Conservation (phyloP, 2,888 invertebrate genomes). For the Lamellibrachia satsuma region DNA sequence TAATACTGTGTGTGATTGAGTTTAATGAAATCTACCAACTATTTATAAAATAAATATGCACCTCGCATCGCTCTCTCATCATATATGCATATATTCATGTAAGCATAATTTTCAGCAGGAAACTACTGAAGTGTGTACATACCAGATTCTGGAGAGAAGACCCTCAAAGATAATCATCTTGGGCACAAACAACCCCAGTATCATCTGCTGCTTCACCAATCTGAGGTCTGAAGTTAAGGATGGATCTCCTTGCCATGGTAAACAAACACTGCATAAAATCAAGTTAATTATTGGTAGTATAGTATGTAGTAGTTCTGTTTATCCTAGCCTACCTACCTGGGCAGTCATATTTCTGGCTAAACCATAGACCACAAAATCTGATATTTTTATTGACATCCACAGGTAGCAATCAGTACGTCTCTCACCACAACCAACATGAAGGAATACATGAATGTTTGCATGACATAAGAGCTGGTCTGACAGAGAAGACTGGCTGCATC, state of each 20-base stretch:
- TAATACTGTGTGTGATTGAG: too few species aligned
- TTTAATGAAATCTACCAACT: too few species aligned
- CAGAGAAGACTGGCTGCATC: not conserved
- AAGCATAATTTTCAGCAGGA: not conserved
- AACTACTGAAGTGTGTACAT: not conserved
- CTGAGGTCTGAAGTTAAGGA: not conserved
- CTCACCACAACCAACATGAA: not conserved
- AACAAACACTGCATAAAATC: not conserved
- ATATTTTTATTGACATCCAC: too few species aligned
- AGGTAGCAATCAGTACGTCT: not conserved
- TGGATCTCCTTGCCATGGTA: not conserved
- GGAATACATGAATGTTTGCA: not conserved
- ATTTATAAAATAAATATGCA: too few species aligned
- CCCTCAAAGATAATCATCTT: not conserved
- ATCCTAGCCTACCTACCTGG: too few species aligned
- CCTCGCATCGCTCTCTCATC: too few species aligned
- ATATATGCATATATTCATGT: too few species aligned
- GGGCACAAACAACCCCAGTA: not conserved
- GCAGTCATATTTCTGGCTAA: not conserved
- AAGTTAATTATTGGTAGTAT: too few species aligned
- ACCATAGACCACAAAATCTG: too few species aligned
- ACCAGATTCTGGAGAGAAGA: not conserved
- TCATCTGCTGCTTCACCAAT: constrained; percentile 1
- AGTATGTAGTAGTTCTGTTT: too few species aligned
- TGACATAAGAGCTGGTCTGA: not conserved